A percentile compares a stretch with the other conserved stretches of the same genome.
Evolutionary conservation across 2,888 invertebrate species (phyloP).

Genomic region (Ectemnius lituratus): DNA sequence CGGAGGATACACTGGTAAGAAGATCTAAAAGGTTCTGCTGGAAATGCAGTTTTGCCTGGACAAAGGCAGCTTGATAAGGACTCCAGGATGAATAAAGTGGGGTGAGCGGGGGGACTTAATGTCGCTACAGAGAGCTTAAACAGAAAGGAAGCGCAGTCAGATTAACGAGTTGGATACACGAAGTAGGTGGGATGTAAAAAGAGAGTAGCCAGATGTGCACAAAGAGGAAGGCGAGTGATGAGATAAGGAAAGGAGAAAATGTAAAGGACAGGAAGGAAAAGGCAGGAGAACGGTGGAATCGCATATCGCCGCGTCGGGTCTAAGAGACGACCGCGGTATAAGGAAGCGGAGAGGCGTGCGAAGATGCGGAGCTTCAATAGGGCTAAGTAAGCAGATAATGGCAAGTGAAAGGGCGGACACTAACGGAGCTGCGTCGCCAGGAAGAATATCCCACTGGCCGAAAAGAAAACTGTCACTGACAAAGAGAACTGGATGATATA

Average conservation of each 20-base stretch:
- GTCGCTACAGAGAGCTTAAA: background rate
- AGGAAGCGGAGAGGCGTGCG: background rate
- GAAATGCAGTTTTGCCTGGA: background rate
- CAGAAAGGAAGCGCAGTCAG: background rate
- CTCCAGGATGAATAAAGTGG: background rate
- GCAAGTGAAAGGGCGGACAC: conserved; percentile 1
- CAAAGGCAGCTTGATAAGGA: background rate
- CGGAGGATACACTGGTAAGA: no score
- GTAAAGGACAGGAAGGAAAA: background rate
- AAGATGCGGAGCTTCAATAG: background rate
- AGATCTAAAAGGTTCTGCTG: no score
- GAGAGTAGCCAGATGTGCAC: conserved; percentile 8
- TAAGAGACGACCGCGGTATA: background rate
- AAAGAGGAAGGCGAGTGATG: background rate
- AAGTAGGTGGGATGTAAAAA: conserved; percentile 8
- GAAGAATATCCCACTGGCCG: background rate
- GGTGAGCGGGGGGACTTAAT: conserved; percentile 9
- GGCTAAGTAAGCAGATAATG: conserved; percentile 1
- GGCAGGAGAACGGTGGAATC: conserved; percentile 24
- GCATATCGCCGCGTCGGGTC: background rate
- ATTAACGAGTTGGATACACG: conserved; percentile 4
- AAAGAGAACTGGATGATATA: conserved; percentile 2
- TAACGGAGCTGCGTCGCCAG: background rate
- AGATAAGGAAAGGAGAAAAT: background rate
- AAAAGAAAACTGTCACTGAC: background rate